A percentile compares a stretch with the other conserved stretches of the same genome.
Conservation (phyloP, 1,140 invertebrate species). For the Theocolax elegans region DNA sequence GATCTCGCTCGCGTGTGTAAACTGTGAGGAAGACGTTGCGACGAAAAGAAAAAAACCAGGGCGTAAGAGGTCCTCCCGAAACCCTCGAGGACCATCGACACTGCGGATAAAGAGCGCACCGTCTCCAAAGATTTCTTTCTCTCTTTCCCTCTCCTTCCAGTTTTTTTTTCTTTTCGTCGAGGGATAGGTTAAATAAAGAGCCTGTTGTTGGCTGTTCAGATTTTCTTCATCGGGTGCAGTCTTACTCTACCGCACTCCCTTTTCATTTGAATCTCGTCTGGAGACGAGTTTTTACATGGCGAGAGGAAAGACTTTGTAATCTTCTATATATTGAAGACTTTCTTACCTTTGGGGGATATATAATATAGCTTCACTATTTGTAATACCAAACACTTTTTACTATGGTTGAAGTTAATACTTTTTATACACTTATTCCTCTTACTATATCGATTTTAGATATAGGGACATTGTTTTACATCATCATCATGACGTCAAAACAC, state of each 20-base stretch:
- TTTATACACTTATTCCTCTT: too few species aligned
- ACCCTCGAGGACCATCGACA: slow-evolving; percentile 29
- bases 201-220: slow-evolving; percentile 38
- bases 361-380: too few species aligned
- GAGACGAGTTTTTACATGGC: neutral
- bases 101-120: neutral
- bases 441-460: too few species aligned
- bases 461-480: too few species aligned
- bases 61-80: neutral
- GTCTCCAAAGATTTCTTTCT: slow-evolving; percentile 5
- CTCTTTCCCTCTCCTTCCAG: neutral
- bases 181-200: slow-evolving; percentile 30
- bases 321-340: neutral
- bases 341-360: too few species aligned
- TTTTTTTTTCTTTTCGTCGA: neutral
- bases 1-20: neutral
- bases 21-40: neutral
- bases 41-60: neutral
- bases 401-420: too few species aligned
- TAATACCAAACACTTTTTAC: too few species aligned
- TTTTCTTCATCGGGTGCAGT: slow-evolving; percentile 19
- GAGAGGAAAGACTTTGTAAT: neutral
- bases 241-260: neutral
- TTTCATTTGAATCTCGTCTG: neutral
- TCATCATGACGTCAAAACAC: too few species aligned